Evolutionary conservation across 2,888 invertebrate genomes (phyloP), one percentile per base, ranked within the genome.

Genomic region (Eupithecia dodoneata): DNA sequence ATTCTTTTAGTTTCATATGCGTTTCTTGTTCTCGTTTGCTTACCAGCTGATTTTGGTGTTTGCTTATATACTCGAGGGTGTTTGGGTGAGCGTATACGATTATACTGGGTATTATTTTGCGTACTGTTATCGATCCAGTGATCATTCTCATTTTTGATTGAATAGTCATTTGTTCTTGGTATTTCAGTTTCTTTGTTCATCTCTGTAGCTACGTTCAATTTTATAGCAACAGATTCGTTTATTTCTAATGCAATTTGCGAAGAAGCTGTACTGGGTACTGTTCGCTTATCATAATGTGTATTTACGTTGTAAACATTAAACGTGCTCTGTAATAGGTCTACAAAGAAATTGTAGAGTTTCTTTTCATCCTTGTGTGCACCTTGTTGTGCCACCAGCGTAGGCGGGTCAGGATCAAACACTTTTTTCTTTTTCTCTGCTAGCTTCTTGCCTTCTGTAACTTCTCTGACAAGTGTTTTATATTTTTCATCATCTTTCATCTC

Each of bases 301-400:
- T 87, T 85, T 0, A 87, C 83, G 44, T 91, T 88, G 70, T 88
- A 90, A 2, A 87, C 87, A 73, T 83, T 89, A 0, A 92, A 87
- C 0, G 91, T 90, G 0, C 89, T 89, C 80, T 93, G 88, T 4
- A 93, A 70, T 10, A 93, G 72, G 82, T 94, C 91, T 0, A 92
- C 89, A 71, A 93, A 92, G 71, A 93, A 89, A 71, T 91, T 90
- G 71, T 91, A 93, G 0, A 93, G 66, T 12, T 85, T 84, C 30
- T 86, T 87, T 7, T 90, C 87, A 0, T 85, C 82, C 76, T 80
- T 85, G 0, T 81, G 41, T 66, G 49, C 13, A n/a, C 15, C 10
- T 44, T 65, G 80, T 3, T 85, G 81, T 0, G 81, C 76, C 0
- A 88, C 83, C 3, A 87, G 47, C 0, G 88, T 89, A 0, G 74